A percentile compares a stretch with the other conserved stretches of the same genome.
These are phyloP conservation scores for Oligia fasciuncula DNA, from an alignment of 2,888 invertebrate species.

Conservation along the genomic window DNA sequence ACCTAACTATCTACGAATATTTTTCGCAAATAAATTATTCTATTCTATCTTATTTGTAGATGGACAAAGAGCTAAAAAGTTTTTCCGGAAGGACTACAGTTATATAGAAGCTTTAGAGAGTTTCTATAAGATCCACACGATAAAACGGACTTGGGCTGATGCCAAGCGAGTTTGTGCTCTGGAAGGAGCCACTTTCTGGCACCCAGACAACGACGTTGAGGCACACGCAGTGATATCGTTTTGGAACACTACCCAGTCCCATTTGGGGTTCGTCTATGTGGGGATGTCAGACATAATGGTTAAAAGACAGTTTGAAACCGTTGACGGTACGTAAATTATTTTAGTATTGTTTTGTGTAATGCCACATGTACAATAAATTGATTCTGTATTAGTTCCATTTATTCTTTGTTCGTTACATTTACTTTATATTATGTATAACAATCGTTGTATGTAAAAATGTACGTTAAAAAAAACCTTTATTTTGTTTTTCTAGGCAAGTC, in stretches of 20 bases:
- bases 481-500: constrained; percentile 10
- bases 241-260: constrained; percentile 71
- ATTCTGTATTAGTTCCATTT: no score
- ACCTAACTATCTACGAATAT: no score
- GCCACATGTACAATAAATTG: no score
- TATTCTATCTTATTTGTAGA: constrained; percentile 62
- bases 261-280: constrained; percentile 65
- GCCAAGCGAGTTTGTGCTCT: constrained; percentile 75
- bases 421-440: no score
- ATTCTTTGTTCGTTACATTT: no score
- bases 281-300: constrained; percentile 71
- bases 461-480: no score
- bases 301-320: constrained; percentile 22
- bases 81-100: constrained; percentile 81
- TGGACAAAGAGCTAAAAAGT: constrained; percentile 72
- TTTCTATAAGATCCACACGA: constrained; percentile 82
- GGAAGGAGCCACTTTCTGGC: constrained; percentile 80
- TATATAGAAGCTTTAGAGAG: constrained; percentile 69
- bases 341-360: no score
- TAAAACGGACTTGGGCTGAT: constrained; percentile 75
- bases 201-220: constrained; percentile 77
- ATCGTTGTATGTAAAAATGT: no score
- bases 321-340: constrained; percentile 9
- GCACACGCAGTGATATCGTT: constrained; percentile 67
- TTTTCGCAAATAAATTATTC: no score